Evolutionary conservation across 2,888 invertebrate genomes (phyloP).

Genomic region (Rosalia funebris): DNA sequence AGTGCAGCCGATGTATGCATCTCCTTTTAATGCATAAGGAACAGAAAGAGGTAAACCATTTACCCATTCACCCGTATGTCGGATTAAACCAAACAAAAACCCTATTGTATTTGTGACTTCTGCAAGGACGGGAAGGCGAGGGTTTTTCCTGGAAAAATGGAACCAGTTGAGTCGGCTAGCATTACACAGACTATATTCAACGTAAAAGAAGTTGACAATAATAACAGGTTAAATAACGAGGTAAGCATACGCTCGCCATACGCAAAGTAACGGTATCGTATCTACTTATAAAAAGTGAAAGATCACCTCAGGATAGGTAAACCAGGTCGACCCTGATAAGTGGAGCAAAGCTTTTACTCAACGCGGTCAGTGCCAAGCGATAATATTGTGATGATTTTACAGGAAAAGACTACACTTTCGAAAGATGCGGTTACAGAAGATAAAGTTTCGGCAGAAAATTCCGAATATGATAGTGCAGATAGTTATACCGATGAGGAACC

Average conservation of each 20-base stretch:
- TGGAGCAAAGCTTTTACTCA: slow-evolving; percentile 54
- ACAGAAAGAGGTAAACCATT: not conserved
- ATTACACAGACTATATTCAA: not conserved
- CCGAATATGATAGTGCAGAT: slow-evolving; percentile 60
- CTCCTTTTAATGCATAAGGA: not conserved
- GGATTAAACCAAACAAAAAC: not conserved
- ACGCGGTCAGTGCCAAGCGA: slow-evolving; percentile 19
- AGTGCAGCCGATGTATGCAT: not conserved
- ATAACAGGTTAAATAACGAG: slow-evolving; percentile 10
- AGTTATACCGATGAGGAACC: slow-evolving; percentile 56
- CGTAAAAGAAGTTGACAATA: slow-evolving; percentile 2
- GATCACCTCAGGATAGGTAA: slow-evolving; percentile 38
- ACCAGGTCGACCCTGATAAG: slow-evolving; percentile 58
- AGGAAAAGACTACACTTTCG: slow-evolving; percentile 48
- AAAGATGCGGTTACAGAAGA: slow-evolving; percentile 40
- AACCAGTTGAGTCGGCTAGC: slow-evolving; percentile 2
- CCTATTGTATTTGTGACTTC: slow-evolving; percentile 1
- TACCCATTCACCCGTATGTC: not conserved
- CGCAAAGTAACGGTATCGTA: slow-evolving; percentile 1
- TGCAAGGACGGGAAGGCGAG: not conserved
- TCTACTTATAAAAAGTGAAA: slow-evolving; percentile 44
- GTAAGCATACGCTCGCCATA: slow-evolving; percentile 24
- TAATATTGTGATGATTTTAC: slow-evolving; percentile 51
- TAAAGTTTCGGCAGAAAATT: slow-evolving; percentile 55
- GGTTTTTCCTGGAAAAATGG: slow-evolving; percentile 10